Evolutionary conservation across 1,140 invertebrate species (phyloP).

Genomic region (Cotesia chilonis): DNA sequence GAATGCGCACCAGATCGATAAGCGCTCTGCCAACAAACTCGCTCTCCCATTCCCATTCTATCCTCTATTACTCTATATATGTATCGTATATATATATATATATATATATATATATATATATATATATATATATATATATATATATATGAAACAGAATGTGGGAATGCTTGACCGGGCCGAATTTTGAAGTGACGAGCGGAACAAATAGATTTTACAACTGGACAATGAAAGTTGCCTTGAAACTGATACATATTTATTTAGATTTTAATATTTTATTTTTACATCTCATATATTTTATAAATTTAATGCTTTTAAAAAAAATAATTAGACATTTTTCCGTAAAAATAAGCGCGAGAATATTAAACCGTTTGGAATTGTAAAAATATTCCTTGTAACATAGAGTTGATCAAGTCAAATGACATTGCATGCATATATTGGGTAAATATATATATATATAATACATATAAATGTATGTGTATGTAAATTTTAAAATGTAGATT

Average conservation of each 20-base stretch:
- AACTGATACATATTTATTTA: constrained; percentile 11
- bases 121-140: no score
- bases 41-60: constrained; percentile 37
- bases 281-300: no score
- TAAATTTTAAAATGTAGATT: constrained; percentile 39
- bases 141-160: no score
- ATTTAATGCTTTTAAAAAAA: not conserved
- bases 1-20: constrained; percentile 14
- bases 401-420: constrained; percentile 18
- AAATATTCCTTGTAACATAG: constrained; percentile 18
- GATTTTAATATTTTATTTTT: no score
- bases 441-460: constrained; percentile 33
- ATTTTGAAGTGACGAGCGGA: constrained; percentile 42
- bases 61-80: constrained; percentile 29
- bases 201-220: constrained; percentile 52
- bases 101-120: no score
- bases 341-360: constrained; percentile 26
- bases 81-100: no score
- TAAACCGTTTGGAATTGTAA: constrained; percentile 32
- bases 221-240: constrained; percentile 39
- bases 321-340: not conserved
- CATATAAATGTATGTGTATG: constrained; percentile 33
- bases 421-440: constrained; percentile 20
- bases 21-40: constrained; percentile 31
- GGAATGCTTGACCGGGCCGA: constrained; percentile 43